Base-by-base conservation (phyloP, 1,140 invertebrate species). In the Drosophila navojoa region DNA sequence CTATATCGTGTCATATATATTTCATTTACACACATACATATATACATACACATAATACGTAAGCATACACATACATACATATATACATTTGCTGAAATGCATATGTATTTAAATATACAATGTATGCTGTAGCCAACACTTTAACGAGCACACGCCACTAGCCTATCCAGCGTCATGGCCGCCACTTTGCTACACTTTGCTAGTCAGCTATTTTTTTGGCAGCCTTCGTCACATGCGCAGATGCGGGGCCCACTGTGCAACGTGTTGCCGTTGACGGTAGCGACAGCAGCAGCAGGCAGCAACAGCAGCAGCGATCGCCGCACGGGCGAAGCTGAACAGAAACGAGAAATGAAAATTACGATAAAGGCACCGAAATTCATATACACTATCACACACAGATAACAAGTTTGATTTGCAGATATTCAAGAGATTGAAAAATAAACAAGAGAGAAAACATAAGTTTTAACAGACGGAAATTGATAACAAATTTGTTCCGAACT, bases 191-290 rank as follows among this genome's bases (percentile, higher is more conserved):
- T 74, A 70, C 66, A 61, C 42, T 32, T 32, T 40, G 61, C 72
- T 52, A 76, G 54, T 44, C 52, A 77, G 40, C 47, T 47, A 50
- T 53, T 32, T 38, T 72, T 68, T 87, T 87, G 79, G 84, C 84
- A 87, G 44, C 69, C 45, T 53, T 70, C 64, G 71, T 77, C 82
- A 71, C 82, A 87, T 87, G 79, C 82, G 79, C 79, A 82, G 57
- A 68, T 50, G 47, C 61, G 40, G 68, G 58, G 52, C 86, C 82
- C 82, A 86, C 82, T 86, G 82, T 86, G 82, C 82, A 86, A 86
- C 79, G 82, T 87, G 82, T 87, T 81, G 82, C 84, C 69, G 76
- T 82, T 87, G 81, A 75, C 81, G 81, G 71, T 79, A 77, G 70
- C 77, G 71, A 64, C 80, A 72, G 50, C 73, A 71, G 47, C 77